phyloP scores from a whole-genome alignment of 2,113 vertebrate species.

The Castor canadensis region DNA sequence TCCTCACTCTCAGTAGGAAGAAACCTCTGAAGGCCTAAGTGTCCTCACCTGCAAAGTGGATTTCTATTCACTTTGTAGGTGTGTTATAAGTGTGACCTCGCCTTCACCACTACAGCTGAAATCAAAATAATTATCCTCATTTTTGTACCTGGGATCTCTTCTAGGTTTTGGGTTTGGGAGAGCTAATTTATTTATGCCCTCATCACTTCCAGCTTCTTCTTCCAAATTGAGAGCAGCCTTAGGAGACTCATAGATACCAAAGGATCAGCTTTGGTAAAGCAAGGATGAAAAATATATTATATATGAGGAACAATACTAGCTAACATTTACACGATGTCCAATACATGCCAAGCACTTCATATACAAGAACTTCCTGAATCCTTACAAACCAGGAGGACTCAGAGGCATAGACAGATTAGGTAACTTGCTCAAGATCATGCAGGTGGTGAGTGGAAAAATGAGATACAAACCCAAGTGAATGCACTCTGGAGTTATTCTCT shows the following conservation, averaged over 20 bases:
- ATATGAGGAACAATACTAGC: no score
- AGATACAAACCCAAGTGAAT: no score
- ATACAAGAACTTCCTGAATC: no score
- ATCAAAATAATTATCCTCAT: background rate
- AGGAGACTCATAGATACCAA: background rate
- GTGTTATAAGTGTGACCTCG: background rate
- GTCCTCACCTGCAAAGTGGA: background rate
- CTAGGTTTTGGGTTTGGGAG: background rate
- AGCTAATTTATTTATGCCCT: background rate
- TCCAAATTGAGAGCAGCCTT: background rate
- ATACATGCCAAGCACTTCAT: no score
- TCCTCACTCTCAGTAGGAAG: background rate
- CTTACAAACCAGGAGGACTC: no score
- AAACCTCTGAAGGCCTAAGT: background rate
- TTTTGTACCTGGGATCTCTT: background rate
- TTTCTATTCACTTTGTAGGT: background rate
- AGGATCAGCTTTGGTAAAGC: background rate
- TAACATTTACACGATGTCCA: no score
- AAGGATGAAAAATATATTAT: background rate
- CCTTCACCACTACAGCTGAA: background rate
- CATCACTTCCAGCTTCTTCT: background rate
- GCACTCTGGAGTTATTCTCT: no score
- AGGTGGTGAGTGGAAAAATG: no score
- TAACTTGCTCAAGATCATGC: no score
- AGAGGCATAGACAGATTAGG: no score